phyloP scores from a whole-genome alignment of 1,140 invertebrate genomes.

The Hylaeus volcanicus region DNA sequence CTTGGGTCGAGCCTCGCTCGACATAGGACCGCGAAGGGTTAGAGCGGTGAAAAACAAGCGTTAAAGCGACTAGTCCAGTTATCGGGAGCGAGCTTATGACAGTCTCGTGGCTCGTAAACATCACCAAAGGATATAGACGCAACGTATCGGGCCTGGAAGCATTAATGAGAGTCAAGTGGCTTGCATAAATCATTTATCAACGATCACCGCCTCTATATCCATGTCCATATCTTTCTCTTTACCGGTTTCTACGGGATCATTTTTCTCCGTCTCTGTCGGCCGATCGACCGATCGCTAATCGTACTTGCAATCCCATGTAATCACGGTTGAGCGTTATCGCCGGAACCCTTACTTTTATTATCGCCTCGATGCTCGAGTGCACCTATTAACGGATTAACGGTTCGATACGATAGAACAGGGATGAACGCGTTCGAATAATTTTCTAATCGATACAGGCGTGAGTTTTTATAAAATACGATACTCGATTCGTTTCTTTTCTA shows the following conservation, averaged over 20 bases:
- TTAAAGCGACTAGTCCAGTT: neutral
- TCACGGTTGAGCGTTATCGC: slow-evolving; percentile 31
- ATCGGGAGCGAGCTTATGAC: neutral
- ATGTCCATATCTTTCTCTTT: slow-evolving; percentile 38
- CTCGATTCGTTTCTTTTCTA: no score
- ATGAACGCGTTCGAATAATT: no score
- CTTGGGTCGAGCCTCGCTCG: no score
- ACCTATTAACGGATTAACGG: slow-evolving; percentile 59
- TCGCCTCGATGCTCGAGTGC: slow-evolving; percentile 29
- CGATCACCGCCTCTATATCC: slow-evolving; percentile 54
- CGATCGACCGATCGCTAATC: slow-evolving; percentile 19
- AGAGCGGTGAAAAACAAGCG: neutral
- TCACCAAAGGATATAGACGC: slow-evolving; percentile 25
- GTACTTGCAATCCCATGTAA: slow-evolving; percentile 37
- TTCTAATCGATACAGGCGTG: neutral
- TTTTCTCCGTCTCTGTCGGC: slow-evolving; percentile 15
- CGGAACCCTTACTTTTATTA: slow-evolving; percentile 37
- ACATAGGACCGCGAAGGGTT: no score
- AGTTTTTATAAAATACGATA: no score
- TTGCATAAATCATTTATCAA: slow-evolving; percentile 70
- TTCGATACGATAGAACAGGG: neutral
- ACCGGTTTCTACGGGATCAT: neutral
- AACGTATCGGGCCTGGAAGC: slow-evolving; percentile 14
- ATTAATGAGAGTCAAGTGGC: slow-evolving; percentile 64
- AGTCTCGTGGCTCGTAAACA: neutral